phyloP scores from a whole-genome alignment of 2,113 vertebrate genomes.

The Megaleporinus macrocephalus region DNA sequence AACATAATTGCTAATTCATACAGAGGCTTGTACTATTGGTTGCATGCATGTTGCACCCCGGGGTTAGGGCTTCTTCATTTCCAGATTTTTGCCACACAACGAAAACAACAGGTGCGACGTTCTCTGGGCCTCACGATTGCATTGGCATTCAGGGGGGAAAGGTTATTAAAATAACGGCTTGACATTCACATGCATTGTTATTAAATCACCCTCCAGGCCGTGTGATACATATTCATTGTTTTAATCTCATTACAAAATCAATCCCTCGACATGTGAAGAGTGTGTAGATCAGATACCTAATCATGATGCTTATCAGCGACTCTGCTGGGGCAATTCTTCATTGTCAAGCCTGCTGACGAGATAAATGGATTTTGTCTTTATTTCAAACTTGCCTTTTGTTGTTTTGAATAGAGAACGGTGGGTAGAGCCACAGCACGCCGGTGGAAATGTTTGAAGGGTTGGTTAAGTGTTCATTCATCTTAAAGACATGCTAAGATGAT shows the following conservation, averaged over 20 bases:
- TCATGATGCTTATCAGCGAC: constrained; percentile 43
- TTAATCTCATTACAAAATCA: constrained; percentile 55
- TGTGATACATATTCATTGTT: constrained; percentile 60
- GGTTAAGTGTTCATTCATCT: no score
- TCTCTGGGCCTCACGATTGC: constrained; percentile 40
- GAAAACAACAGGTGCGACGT: constrained; percentile 67
- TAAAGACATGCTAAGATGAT: no score
- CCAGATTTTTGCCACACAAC: constrained; percentile 37
- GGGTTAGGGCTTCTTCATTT: constrained; percentile 53
- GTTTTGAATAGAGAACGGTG: neutral
- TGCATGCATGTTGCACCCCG: constrained; percentile 39
- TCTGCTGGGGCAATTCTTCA: constrained; percentile 54
- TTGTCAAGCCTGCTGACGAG: constrained; percentile 36
- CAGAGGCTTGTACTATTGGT: constrained; percentile 61
- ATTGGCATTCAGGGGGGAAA: constrained; percentile 16
- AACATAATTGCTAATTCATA: constrained; percentile 67
- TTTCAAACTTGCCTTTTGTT: neutral
- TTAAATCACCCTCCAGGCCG: constrained; percentile 45
- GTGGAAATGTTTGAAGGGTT: no score
- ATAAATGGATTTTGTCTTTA: neutral
- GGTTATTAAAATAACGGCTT: constrained; percentile 58
- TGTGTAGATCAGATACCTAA: constrained; percentile 58
- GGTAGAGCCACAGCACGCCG: no score
- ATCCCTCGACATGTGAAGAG: constrained; percentile 52
- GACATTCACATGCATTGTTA: constrained; percentile 53